phyloP scores from a whole-genome alignment of 2,888 invertebrate genomes.

The Aspidapion aeneum region DNA sequence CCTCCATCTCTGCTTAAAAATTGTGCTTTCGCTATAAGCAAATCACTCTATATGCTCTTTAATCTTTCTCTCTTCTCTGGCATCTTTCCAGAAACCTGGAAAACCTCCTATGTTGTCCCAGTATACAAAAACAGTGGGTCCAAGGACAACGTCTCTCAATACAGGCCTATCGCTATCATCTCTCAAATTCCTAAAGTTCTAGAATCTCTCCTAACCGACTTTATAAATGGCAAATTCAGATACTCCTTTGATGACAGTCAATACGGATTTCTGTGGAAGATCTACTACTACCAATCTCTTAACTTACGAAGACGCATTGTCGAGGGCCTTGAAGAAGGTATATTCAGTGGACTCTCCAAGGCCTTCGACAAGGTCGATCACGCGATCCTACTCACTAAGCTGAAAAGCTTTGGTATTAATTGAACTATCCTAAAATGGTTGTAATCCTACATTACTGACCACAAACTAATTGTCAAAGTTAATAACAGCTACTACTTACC shows the following conservation, averaged over 20 bases:
- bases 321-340: neutral
- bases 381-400: neutral
- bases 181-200: neutral
- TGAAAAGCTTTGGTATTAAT: no score
- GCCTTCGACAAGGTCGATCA: neutral
- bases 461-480: neutral
- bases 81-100: neutral
- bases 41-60: neutral
- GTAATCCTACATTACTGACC: neutral
- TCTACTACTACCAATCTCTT: neutral
- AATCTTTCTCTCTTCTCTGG: neutral
- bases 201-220: neutral
- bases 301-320: neutral
- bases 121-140: neutral
- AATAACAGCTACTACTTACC: neutral
- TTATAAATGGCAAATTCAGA: no score
- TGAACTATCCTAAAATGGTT: no score
- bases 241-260: no score
- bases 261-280: neutral
- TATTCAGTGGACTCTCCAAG: neutral
- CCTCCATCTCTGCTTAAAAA: neutral
- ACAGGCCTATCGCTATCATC: neutral
- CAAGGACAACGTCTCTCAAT: neutral
- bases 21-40: neutral
- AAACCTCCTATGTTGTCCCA: neutral